Percentiles rank a stretch among this genome's conserved stretches.
Conservation (phyloP, 1,140 invertebrate species). For the Colletes latitarsis region DNA sequence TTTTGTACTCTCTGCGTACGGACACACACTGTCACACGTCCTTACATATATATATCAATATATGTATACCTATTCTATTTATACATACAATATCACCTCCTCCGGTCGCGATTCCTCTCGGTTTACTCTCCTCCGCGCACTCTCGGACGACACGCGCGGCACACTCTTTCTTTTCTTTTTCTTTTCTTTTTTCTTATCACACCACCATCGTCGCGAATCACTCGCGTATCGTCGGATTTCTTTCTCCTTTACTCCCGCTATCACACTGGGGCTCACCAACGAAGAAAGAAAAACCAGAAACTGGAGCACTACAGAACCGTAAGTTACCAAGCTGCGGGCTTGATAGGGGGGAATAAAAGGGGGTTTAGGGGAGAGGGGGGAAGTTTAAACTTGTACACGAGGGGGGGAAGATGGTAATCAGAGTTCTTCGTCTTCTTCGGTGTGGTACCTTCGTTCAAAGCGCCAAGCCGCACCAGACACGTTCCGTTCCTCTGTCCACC, state of each 20-base stretch:
- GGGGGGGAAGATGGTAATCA: conserved; percentile 62
- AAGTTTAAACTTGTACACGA: conserved; percentile 68
- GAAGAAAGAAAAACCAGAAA: conserved; percentile 60
- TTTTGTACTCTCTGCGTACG: conserved; percentile 34
- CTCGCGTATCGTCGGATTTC: conserved; percentile 67
- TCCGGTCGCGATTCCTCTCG: conserved; percentile 40
- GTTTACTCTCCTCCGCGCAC: conserved; percentile 38
- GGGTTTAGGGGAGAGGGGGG: conserved; percentile 45
- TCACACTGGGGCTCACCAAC: conserved; percentile 72
- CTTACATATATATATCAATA: conserved; percentile 46
- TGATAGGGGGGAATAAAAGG: conserved; percentile 3
- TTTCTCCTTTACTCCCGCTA: conserved; percentile 48
- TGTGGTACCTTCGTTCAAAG: conserved; percentile 74
- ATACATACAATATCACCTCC: conserved; percentile 55
- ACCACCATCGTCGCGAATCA: conserved; percentile 62
- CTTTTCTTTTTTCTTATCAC: conserved; percentile 40
- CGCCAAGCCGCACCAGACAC: conserved; percentile 73
- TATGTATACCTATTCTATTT: conserved; percentile 43
- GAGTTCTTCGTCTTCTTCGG: conserved; percentile 74
- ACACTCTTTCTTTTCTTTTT: conserved; percentile 49
- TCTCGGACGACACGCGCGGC: conserved; percentile 59
- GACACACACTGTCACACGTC: background rate
- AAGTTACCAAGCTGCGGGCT: conserved; percentile 43
- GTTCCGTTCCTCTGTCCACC: conserved; percentile 77
- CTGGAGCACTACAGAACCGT: conserved; percentile 70